These are phyloP conservation scores for Calonectris borealis DNA, from an alignment of 2,113 vertebrate species.

Conservation along the genomic window DNA sequence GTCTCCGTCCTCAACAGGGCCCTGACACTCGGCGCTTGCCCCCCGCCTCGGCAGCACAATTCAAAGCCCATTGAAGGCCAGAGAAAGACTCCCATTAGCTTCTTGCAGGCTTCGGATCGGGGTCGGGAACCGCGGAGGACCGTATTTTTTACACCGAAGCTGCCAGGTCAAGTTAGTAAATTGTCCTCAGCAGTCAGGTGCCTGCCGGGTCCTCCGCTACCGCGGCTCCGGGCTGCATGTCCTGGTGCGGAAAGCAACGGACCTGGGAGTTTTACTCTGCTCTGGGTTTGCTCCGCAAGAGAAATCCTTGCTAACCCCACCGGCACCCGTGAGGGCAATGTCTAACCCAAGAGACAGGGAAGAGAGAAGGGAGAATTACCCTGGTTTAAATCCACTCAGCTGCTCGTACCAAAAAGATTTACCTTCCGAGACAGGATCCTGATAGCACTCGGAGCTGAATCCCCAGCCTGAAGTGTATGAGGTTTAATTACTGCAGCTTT, in stretches of 20 bases:
- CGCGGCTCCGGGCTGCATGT: fast-evolving
- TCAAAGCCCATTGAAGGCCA: neutral
- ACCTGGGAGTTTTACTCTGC: neutral
- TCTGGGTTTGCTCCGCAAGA: neutral
- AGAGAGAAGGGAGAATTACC: neutral
- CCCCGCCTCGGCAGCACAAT: neutral
- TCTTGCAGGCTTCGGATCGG: fast-evolving
- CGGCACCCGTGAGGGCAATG: fast-evolving
- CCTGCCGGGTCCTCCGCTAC: neutral
- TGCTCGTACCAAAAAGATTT: neutral
- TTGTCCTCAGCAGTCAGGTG: neutral
- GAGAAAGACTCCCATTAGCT: neutral
- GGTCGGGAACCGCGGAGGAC: neutral
- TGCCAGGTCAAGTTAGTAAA: neutral
- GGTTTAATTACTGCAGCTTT: conserved; percentile 65
- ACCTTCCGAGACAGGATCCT: neutral
- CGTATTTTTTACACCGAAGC: neutral
- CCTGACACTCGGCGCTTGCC: fast-evolving
- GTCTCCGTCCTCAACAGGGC: neutral
- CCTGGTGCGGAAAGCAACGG: neutral
- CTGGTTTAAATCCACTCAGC: conserved; percentile 11
- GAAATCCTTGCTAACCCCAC: neutral
- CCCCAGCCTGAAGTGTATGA: conserved; percentile 41
- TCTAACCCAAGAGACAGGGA: neutral
- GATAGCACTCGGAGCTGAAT: neutral